Evolutionary conservation across 2,113 vertebrate species (phyloP).

Genomic region (Patagioenas fasciata): DNA sequence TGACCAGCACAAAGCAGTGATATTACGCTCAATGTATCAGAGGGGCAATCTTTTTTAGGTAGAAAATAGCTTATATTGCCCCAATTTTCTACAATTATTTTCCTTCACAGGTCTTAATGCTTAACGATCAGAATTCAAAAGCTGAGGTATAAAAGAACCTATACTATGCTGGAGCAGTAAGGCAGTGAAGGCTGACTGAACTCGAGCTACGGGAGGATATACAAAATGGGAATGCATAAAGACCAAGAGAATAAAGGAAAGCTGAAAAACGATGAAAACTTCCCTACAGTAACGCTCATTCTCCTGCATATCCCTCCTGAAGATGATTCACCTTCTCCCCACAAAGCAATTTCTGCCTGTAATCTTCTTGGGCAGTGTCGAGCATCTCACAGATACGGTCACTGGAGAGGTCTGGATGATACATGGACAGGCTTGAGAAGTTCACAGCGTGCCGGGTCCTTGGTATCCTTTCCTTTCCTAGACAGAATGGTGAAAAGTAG

Average conservation of each 20-base stretch:
- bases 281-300: not conserved
- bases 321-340: not conserved
- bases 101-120: not conserved
- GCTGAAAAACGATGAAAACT: not conserved
- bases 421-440: not conserved
- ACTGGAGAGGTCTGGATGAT: not conserved
- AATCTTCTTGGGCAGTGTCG: not conserved
- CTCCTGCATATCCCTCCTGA: not conserved
- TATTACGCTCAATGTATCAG: not conserved
- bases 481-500: not conserved
- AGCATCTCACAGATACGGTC: not conserved
- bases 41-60: not conserved
- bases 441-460: not conserved
- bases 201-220: not conserved
- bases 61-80: constrained; percentile 11
- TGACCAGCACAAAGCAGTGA: constrained; percentile 6
- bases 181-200: not conserved
- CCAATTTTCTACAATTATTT: constrained; percentile 33
- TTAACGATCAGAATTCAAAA: constrained; percentile 20
- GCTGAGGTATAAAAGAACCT: not conserved
- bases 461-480: not conserved
- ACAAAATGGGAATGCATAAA: constrained; percentile 8
- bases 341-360: not conserved
- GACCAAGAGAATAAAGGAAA: not conserved
- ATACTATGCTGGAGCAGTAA: not conserved